Conservation (phyloP, 2,113 vertebrate species). For the Sebastes fasciatus region DNA sequence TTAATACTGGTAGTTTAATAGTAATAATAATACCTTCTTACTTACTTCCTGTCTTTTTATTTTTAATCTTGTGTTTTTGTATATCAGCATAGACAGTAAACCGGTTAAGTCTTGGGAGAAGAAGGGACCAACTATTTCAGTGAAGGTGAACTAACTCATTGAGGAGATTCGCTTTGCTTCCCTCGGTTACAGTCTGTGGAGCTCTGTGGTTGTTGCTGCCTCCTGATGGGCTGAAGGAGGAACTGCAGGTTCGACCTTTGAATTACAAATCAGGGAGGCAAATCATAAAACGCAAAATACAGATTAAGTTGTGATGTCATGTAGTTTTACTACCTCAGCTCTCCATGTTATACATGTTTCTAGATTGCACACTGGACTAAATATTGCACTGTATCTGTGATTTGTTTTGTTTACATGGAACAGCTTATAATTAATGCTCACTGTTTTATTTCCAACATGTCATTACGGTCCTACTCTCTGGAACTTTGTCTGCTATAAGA, state of each 20-base stretch:
- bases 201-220: conserved; percentile 52
- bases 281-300: not conserved
- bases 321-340: not conserved
- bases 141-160: conserved; percentile 77
- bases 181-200: conserved; percentile 2
- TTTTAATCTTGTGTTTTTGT: no score
- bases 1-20: no score
- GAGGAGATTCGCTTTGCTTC: conserved; percentile 71
- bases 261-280: not conserved
- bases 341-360: not conserved
- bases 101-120: not conserved
- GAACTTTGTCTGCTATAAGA: not conserved
- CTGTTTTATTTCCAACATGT: not conserved
- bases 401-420: no score
- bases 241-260: conserved; percentile 50
- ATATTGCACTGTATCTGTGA: not conserved
- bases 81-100: not conserved
- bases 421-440: no score
- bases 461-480: not conserved
- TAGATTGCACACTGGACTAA: not conserved
- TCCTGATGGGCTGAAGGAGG: conserved; percentile 28
- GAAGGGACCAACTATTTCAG: conserved; percentile 49
- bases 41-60: no score
- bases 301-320: not conserved
- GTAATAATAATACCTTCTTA: no score